Evolutionary conservation across 2,113 vertebrate genomes (phyloP), one percentile per base, ranked within the genome.

Genomic region (Paramormyrops kingsleyae): DNA sequence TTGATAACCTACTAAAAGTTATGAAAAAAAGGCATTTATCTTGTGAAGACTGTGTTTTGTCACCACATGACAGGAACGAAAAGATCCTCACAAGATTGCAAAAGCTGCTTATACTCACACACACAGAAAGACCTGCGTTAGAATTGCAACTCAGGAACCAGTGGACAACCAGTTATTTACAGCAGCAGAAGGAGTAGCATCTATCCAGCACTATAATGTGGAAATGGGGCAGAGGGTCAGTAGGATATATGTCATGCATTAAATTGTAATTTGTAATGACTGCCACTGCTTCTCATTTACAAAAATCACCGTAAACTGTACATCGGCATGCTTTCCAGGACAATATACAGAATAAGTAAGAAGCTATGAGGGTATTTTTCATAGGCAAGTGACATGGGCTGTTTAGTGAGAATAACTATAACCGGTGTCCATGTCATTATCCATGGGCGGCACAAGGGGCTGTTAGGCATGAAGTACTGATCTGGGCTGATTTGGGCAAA

Each of bases 251-350:
- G 44, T 15, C 89, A 89, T 89, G 89, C 89, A 89, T 44, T 89
- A 27, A 21, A n/a, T 44, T n/a, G 24, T 59, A 53, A 21, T 44
- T 46, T n/a, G 24, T 59, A 21, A 35, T 9, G 27, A 21, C 50
- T 89, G 88, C 53, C 80, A 56, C 89, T 47, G 42, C 39, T 85
- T 84, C 46, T 42, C 77, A 59, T 83, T 84, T 88, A 92, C 35
- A 8, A 50, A 88, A 89, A 47, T 86, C 24, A 24, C 15, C 31
- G 5, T 5, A 87, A 91, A 91, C 93, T 93, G 93, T 90, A 84
- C 86, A 92, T 92, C 91, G 90, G 94, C 95, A 96, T 96, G 95
- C 95, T 94, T 92, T 77, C 27, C 93, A 91, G 91, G 91, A 53
- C 90, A 88, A 95, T 92, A 91, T 92, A 92, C 91, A 93, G 92